These are phyloP conservation scores for Drosophila sulfurigaster DNA, from an alignment of 1,140 invertebrate genomes.

Conservation along the genomic window DNA sequence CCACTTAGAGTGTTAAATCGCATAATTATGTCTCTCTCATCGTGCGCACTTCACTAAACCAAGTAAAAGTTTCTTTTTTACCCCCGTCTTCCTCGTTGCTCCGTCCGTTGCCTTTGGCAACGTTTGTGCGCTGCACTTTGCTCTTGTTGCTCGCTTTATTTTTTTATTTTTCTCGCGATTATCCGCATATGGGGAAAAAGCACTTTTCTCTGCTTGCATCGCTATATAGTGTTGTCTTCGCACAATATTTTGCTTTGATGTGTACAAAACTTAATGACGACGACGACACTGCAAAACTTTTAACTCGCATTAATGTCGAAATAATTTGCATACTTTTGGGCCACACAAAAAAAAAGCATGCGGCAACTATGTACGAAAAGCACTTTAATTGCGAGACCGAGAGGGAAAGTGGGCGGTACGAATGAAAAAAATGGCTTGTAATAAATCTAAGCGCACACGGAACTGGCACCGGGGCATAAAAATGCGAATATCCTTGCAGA, in stretches of 20 bases:
- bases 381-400: constrained; percentile 63
- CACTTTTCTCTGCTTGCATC: constrained; percentile 44
- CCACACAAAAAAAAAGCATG: constrained; percentile 41
- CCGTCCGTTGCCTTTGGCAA: constrained; percentile 49
- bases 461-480: constrained; percentile 33
- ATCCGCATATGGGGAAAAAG: constrained; percentile 47
- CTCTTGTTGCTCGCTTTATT: background rate
- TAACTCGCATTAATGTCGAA: constrained; percentile 64
- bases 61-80: constrained; percentile 53
- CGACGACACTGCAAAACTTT: constrained; percentile 70
- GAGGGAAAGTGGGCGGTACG: background rate
- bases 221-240: constrained; percentile 15
- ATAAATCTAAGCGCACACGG: constrained; percentile 51
- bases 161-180: background rate
- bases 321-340: constrained; percentile 74
- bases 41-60: constrained; percentile 79
- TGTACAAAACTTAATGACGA: constrained; percentile 58
- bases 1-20: constrained; percentile 81
- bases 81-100: too few species aligned
- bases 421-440: constrained; percentile 55
- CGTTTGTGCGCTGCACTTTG: constrained; percentile 34
- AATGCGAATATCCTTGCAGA: constrained; percentile 71
- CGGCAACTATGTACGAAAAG: constrained; percentile 31
- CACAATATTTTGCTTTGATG: constrained; percentile 45
- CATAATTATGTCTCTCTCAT: constrained; percentile 83